A percentile compares a stretch with the other conserved stretches of the same genome.
phyloP scores from a whole-genome alignment of 2,113 vertebrate species.

The Gallinago paraguaiae region DNA sequence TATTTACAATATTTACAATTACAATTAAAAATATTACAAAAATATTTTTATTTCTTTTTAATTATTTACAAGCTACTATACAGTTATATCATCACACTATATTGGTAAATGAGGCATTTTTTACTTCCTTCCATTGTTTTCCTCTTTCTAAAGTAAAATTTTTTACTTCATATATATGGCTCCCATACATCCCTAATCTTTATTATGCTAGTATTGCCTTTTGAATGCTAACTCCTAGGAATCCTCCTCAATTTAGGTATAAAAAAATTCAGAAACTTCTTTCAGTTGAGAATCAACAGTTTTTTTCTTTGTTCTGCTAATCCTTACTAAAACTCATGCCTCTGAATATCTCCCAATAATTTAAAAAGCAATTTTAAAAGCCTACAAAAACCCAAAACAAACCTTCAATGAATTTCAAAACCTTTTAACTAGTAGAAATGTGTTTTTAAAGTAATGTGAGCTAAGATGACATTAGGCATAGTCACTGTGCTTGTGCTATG shows the following conservation, averaged over 20 bases:
- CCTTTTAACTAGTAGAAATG: background rate
- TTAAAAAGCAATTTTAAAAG: too few relatives aligned
- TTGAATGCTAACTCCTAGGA: background rate
- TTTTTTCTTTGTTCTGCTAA: background rate
- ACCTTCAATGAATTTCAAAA: background rate
- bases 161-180: background rate
- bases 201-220: background rate
- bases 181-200: background rate
- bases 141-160: background rate
- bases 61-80: background rate
- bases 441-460: background rate
- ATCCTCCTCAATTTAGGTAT: background rate
- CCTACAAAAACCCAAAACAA: background rate
- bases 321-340: background rate
- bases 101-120: background rate
- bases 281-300: background rate
- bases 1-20: background rate
- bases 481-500: background rate
- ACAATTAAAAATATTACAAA: too few relatives aligned
- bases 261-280: background rate
- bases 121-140: background rate
- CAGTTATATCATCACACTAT: background rate
- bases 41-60: background rate
- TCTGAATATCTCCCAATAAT: background rate
- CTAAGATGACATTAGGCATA: background rate